Conservation (phyloP, 1,140 invertebrate genomes). For the Calephelis nemesis region DNA sequence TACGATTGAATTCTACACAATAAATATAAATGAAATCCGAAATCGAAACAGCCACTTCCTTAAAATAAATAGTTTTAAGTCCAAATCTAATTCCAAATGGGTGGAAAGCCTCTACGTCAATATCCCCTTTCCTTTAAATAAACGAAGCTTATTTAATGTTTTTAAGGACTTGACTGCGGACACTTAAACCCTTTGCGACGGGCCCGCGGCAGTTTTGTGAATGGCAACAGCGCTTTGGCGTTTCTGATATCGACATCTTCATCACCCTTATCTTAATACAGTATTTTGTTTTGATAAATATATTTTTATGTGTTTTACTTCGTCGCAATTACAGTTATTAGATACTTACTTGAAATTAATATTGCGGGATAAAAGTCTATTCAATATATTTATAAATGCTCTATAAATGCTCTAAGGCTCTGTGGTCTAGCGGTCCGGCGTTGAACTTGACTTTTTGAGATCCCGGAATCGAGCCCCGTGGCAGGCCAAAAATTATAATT, state of each 20-base stretch:
- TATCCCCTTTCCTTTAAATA: slow-evolving; percentile 9
- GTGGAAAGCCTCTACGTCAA: neutral
- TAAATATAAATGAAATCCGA: no score
- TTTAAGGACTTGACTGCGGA: slow-evolving; percentile 4
- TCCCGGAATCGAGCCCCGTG: no score
- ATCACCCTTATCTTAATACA: neutral
- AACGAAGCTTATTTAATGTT: slow-evolving; percentile 15
- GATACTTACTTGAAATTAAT: no score
- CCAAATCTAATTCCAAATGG: slow-evolving; percentile 2
- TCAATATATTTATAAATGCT: no score
- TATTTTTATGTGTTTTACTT: no score
- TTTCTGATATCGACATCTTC: slow-evolving; percentile 1
- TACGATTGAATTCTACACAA: no score
- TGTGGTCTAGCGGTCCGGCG: no score
- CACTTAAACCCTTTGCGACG: slow-evolving; percentile 10
- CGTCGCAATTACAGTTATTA: no score
- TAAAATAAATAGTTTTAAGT: slow-evolving; percentile 10
- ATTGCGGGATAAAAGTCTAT: no score
- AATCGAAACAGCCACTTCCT: neutral
- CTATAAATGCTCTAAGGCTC: no score
- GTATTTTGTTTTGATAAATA: neutral
- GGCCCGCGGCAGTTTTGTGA: slow-evolving; percentile 3
- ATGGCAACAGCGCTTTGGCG: slow-evolving; percentile 3
- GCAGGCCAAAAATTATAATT: no score
- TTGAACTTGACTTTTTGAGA: no score